A percentile compares a stretch with the other conserved stretches of the same genome.
These are phyloP conservation scores for Orchesellides sinensis DNA, from an alignment of 2,888 invertebrate genomes.

Conservation along the genomic window DNA sequence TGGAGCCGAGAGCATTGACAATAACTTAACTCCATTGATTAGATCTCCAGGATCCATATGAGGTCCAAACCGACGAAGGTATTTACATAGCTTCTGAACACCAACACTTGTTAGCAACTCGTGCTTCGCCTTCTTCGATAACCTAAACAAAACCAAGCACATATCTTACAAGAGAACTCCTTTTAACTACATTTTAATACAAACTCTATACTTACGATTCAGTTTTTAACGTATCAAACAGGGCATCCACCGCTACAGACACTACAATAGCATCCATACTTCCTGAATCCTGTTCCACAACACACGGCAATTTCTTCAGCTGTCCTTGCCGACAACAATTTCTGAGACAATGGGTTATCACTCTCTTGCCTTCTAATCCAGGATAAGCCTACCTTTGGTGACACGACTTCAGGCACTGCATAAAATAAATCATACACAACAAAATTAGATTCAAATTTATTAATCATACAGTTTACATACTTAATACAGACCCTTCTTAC, in stretches of 20 bases:
- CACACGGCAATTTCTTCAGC: slow-evolving; percentile 22
- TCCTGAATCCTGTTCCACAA: slow-evolving; percentile 31
- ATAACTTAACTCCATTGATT: slow-evolving; percentile 81
- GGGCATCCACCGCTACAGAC: slow-evolving; percentile 30
- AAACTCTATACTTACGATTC: slow-evolving; percentile 38
- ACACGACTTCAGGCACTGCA: too few relatives aligned
- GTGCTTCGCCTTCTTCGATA: slow-evolving; percentile 76
- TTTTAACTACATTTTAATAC: neutral
- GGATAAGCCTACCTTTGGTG: too few relatives aligned
- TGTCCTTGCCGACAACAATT: slow-evolving; percentile 9
- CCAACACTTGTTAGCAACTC: slow-evolving; percentile 80
- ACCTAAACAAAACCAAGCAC: neutral
- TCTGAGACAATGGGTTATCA: slow-evolving; percentile 40
- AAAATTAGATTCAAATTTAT: too few relatives aligned
- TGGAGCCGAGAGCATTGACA: slow-evolving; percentile 81
- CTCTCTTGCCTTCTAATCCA: neutral
- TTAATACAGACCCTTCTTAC: too few relatives aligned
- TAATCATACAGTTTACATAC: too few relatives aligned
- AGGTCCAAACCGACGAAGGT: slow-evolving; percentile 80
- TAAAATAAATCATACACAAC: too few relatives aligned
- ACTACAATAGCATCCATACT: slow-evolving; percentile 18
- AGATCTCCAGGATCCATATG: slow-evolving; percentile 79
- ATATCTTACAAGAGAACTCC: neutral
- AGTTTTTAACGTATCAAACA: slow-evolving; percentile 51
- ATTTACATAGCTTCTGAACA: slow-evolving; percentile 81